Evolutionary conservation across 2,888 invertebrate species (phyloP).

Genomic region (Ormyrus pomaceus): DNA sequence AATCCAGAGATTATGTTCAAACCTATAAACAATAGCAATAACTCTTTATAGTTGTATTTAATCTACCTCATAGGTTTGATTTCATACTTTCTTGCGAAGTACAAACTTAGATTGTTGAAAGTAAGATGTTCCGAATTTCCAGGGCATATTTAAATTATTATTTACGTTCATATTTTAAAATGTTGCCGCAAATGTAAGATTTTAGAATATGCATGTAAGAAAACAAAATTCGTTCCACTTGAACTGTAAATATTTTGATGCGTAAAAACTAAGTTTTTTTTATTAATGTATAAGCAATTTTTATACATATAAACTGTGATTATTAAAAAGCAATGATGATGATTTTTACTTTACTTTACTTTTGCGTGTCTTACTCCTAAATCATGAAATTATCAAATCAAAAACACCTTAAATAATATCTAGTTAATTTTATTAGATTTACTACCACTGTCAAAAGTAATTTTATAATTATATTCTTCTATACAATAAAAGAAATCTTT

Average conservation of each 20-base stretch:
- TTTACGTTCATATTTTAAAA: conserved; percentile 21
- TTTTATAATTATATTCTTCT: too few species aligned
- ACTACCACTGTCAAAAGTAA: too few species aligned
- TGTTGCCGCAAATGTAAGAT: not conserved
- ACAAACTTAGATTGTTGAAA: conserved; percentile 33
- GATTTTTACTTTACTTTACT: too few species aligned
- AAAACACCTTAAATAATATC: too few species aligned
- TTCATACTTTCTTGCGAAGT: conserved; percentile 48
- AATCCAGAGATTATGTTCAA: conserved; percentile 77
- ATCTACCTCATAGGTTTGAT: conserved; percentile 26
- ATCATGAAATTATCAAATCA: too few species aligned
- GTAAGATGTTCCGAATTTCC: conserved; percentile 10
- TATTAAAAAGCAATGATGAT: not conserved
- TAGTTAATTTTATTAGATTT: too few species aligned
- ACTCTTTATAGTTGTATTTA: conserved; percentile 33
- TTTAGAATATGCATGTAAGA: not conserved
- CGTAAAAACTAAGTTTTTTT: not conserved
- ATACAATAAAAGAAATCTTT: too few species aligned
- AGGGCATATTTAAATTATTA: conserved; percentile 18
- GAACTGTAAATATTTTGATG: conserved; percentile 11
- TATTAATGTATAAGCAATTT: conserved; percentile 19
- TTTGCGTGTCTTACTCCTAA: too few species aligned
- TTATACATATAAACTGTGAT: conserved; percentile 18
- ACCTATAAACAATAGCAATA: conserved; percentile 47
- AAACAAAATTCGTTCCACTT: not conserved